A percentile compares a stretch with the other conserved stretches of the same genome.
These are phyloP conservation scores for Prinia subflava DNA, from an alignment of 2,113 vertebrate genomes.

Conservation along the genomic window DNA sequence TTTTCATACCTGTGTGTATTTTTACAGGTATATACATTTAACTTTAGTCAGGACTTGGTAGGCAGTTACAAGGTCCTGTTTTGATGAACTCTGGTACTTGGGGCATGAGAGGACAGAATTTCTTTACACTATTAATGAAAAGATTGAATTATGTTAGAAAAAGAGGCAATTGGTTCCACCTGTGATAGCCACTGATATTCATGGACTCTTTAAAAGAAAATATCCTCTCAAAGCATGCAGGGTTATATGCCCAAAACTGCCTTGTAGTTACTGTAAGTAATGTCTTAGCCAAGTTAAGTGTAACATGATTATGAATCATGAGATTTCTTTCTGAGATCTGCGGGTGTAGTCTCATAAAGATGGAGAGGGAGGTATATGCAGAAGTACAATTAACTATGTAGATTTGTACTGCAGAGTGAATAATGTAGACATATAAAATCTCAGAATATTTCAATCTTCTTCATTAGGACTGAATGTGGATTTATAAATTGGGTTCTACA, in stretches of 20 bases:
- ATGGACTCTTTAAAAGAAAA: neutral
- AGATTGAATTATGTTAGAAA: neutral
- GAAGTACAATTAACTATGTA: neutral
- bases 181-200: neutral
- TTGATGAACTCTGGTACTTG: neutral
- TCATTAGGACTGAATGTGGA: neutral
- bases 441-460: neutral
- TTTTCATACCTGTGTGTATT: neutral
- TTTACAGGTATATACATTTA: neutral
- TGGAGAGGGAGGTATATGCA: neutral
- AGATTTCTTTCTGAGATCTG: neutral
- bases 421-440: fast-evolving
- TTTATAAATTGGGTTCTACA: neutral
- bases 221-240: neutral
- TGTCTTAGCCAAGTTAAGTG: neutral
- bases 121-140: neutral
- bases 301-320: neutral
- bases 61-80: neutral
- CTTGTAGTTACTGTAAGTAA: neutral
- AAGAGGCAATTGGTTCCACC: neutral
- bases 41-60: neutral
- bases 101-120: neutral
- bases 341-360: neutral
- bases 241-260: neutral
- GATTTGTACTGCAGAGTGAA: neutral